Percentiles rank a stretch among this genome's conserved stretches.
Conservation (phyloP, 1,140 invertebrate genomes). For the Drosophila bocki region DNA sequence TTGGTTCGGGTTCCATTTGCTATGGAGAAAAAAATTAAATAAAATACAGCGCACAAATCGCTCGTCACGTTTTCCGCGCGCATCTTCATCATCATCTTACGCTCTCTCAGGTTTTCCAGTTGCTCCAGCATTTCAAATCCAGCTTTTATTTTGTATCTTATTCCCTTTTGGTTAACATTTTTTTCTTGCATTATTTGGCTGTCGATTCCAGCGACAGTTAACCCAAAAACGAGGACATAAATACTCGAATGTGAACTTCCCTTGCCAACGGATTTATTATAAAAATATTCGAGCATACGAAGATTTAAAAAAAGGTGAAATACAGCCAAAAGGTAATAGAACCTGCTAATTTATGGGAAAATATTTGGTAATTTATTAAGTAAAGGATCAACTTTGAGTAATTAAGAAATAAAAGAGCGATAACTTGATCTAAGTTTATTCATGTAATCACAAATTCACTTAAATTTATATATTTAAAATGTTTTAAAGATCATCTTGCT, state of each 20-base stretch:
- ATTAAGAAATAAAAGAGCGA: too few relatives aligned
- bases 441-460: too few relatives aligned
- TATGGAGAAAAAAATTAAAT: constrained; percentile 17
- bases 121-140: constrained; percentile 13
- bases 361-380: too few relatives aligned
- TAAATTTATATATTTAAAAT: too few relatives aligned
- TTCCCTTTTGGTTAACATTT: constrained; percentile 45
- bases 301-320: background rate
- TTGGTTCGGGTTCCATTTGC: constrained; percentile 28
- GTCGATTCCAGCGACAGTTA: constrained; percentile 54
- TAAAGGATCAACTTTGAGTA: too few relatives aligned
- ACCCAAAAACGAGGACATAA: constrained; percentile 18
- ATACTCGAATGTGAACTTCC: constrained; percentile 8
- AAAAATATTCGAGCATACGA: background rate
- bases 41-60: constrained; percentile 49
- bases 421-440: too few relatives aligned
- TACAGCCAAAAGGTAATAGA: too few relatives aligned
- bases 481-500: background rate
- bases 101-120: constrained; percentile 7
- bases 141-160: constrained; percentile 12
- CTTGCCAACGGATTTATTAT: constrained; percentile 4
- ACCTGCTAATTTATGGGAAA: too few relatives aligned
- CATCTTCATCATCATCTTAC: constrained; percentile 71
- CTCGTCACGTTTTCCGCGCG: constrained; percentile 75
- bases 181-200: constrained; percentile 56